A percentile compares a stretch with the other conserved stretches of the same genome.
Evolutionary conservation across 2,888 invertebrate genomes (phyloP).

Genomic region (Labia minor): DNA sequence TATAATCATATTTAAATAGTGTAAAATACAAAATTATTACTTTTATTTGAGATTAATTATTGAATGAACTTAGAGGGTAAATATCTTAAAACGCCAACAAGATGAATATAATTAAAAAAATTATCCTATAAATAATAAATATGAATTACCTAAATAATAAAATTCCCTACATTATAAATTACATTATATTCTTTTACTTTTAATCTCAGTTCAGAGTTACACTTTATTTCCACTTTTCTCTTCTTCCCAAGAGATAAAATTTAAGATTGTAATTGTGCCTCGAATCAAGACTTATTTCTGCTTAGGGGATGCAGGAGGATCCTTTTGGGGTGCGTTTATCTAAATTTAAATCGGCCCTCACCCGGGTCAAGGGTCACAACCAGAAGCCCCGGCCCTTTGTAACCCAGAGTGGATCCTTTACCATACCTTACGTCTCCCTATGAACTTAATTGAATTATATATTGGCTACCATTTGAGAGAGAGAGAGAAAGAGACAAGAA

Average conservation of each 20-base stretch:
- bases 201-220: no score
- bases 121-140: no score
- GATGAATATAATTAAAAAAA: no score
- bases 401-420: conserved; percentile 1
- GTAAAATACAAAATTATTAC: no score
- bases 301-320: not conserved
- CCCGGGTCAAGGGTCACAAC: not conserved
- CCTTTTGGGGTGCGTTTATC: not conserved
- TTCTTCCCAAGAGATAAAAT: not conserved
- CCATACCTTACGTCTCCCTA: conserved; percentile 6
- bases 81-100: no score
- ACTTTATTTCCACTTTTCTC: not conserved
- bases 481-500: not conserved
- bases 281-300: conserved; percentile 13
- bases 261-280: not conserved
- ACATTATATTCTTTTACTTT: no score
- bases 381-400: not conserved
- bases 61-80: no score
- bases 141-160: no score
- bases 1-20: no score
- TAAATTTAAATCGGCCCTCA: conserved; percentile 5
- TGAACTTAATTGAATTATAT: conserved; percentile 13
- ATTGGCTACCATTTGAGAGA: not conserved
- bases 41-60: no score
- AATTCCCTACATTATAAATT: no score